These are phyloP conservation scores for Nomada fucata DNA, from an alignment of 2,888 invertebrate genomes.

Conservation along the genomic window DNA sequence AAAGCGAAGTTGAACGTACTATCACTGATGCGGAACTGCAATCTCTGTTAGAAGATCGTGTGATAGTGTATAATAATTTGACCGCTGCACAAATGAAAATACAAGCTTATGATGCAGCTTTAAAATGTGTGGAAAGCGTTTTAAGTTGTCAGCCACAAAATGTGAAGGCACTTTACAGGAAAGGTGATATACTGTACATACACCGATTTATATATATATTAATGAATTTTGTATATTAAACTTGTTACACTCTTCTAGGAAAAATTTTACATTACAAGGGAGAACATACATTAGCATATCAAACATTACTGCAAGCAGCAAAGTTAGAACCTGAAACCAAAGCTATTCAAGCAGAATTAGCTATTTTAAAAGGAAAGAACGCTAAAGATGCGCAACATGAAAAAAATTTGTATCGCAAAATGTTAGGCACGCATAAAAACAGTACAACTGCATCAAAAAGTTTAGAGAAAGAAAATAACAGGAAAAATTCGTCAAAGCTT, in stretches of 20 bases:
- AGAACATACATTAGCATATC: slow-evolving; percentile 89
- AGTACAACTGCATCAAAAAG: slow-evolving; percentile 45
- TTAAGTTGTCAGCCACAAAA: slow-evolving; percentile 93
- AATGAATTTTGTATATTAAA: slow-evolving; percentile 1
- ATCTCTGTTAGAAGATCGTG: slow-evolving; percentile 90
- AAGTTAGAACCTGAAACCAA: slow-evolving; percentile 88
- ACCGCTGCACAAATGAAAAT: slow-evolving; percentile 96
- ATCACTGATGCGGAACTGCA: slow-evolving; percentile 87
- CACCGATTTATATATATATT: background rate
- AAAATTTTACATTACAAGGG: slow-evolving; percentile 89
- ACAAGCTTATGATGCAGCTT: slow-evolving; percentile 93
- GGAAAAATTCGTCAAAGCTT: slow-evolving; percentile 83
- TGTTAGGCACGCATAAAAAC: slow-evolving; percentile 85
- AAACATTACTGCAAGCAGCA: slow-evolving; percentile 87
- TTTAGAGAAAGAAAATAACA: slow-evolving; percentile 52
- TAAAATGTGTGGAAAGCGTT: slow-evolving; percentile 93
- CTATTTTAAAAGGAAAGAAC: slow-evolving; percentile 85
- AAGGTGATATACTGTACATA: slow-evolving; percentile 86
- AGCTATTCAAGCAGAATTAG: slow-evolving; percentile 86
- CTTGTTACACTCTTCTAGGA: slow-evolving; percentile 65
- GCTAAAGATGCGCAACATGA: slow-evolving; percentile 87
- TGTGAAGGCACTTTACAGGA: slow-evolving; percentile 95
- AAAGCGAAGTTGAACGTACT: slow-evolving; percentile 83
- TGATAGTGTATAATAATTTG: slow-evolving; percentile 95
- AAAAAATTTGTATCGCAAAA: slow-evolving; percentile 89